Conservation (phyloP, 2,888 invertebrate genomes). For the Amblyjoppa proteus region DNA sequence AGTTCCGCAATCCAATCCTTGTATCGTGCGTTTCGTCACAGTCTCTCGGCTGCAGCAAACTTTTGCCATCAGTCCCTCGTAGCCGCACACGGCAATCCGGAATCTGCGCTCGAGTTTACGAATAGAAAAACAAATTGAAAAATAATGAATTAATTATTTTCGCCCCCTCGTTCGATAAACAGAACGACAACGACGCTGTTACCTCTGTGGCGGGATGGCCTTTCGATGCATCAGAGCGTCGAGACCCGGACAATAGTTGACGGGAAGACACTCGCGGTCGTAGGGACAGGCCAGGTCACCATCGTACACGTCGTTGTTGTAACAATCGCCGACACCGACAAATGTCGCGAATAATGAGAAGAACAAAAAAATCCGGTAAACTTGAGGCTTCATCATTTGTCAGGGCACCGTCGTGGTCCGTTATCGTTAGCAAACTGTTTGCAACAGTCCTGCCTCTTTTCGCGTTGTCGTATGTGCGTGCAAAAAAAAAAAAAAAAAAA, state of each 20-base stretch:
- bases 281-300: slow-evolving; percentile 73
- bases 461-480: slow-evolving; percentile 37
- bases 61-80: slow-evolving; percentile 73
- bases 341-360: slow-evolving; percentile 10
- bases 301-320: slow-evolving; percentile 63
- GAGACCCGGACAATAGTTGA: slow-evolving; percentile 75
- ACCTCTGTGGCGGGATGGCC: slow-evolving; percentile 78
- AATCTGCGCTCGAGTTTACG: slow-evolving; percentile 69
- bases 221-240: slow-evolving; percentile 74
- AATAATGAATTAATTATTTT: background rate
- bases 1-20: slow-evolving; percentile 52
- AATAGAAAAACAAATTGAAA: background rate
- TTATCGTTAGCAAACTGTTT: slow-evolving; percentile 54
- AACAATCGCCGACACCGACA: slow-evolving; percentile 51
- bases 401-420: slow-evolving; percentile 31
- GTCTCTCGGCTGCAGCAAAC: slow-evolving; percentile 75
- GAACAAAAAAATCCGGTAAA: slow-evolving; percentile 26
- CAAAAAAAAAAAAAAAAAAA: slow-evolving; percentile 7
- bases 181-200: slow-evolving; percentile 25
- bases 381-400: slow-evolving; percentile 42
- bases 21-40: slow-evolving; percentile 21
- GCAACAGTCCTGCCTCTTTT: slow-evolving; percentile 11
- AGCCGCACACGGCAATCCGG: slow-evolving; percentile 79
- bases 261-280: slow-evolving; percentile 72
- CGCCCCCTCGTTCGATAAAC: background rate